These are phyloP conservation scores for Serilophus lunatus DNA, from an alignment of 2,113 vertebrate species.

Conservation along the genomic window DNA sequence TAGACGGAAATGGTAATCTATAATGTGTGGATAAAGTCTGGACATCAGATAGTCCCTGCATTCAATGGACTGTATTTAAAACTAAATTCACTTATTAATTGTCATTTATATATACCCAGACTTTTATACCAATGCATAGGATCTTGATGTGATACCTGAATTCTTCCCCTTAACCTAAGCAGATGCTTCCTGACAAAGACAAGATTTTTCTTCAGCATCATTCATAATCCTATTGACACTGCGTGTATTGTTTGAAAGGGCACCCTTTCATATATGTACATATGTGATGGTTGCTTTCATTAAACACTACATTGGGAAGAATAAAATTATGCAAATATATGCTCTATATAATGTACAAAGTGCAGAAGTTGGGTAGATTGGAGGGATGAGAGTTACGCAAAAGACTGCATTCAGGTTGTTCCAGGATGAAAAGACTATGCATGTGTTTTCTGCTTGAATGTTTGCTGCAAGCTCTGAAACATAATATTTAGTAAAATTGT, in stretches of 20 bases:
- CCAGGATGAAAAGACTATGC: neutral
- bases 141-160: neutral
- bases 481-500: neutral
- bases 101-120: neutral
- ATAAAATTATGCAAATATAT: neutral
- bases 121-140: neutral
- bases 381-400: neutral
- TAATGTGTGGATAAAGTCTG: neutral
- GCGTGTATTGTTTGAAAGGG: neutral
- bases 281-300: neutral
- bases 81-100: neutral
- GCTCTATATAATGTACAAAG: neutral
- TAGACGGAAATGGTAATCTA: neutral
- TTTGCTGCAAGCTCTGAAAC: neutral
- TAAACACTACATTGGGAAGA: neutral
- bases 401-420: neutral
- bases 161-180: neutral
- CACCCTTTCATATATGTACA: neutral
- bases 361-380: neutral
- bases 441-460: neutral
- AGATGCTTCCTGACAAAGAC: neutral
- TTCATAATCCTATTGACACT: neutral
- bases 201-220: neutral
- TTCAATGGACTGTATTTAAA: neutral
- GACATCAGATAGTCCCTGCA: neutral